These are phyloP conservation scores for Melozone crissalis DNA, from an alignment of 2,113 vertebrate species.

Conservation along the genomic window DNA sequence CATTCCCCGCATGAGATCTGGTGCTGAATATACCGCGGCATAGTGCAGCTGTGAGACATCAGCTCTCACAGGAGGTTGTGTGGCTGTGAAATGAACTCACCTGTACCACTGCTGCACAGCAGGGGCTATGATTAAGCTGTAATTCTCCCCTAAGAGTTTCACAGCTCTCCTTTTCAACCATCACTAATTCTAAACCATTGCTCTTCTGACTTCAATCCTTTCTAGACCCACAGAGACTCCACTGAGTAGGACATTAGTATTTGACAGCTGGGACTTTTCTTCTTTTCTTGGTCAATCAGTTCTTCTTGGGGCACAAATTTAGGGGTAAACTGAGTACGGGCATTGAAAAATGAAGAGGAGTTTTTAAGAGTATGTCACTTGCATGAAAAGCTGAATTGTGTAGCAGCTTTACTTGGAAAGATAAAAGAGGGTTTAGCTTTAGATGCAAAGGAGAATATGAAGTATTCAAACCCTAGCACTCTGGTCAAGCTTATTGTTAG, in stretches of 20 bases:
- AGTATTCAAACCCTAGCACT: conserved; percentile 32
- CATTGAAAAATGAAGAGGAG: not conserved
- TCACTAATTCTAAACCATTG: not conserved
- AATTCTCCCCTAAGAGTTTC: conserved; percentile 45
- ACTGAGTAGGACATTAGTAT: not conserved
- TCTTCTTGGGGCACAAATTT: not conserved
- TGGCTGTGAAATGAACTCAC: conserved; percentile 69
- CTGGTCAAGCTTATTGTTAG: conserved; percentile 69
- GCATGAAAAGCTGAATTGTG: conserved; percentile 55
- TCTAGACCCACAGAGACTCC: not conserved
- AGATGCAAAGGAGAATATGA: conserved; percentile 51
- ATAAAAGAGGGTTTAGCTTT: conserved; percentile 63
- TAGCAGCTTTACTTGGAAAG: conserved; percentile 49
- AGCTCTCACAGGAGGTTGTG: conserved; percentile 27
- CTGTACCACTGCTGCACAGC: conserved; percentile 44
- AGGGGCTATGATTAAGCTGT: conserved; percentile 63
- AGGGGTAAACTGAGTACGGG: not conserved
- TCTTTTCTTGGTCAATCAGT: not conserved
- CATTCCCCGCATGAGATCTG: not conserved
- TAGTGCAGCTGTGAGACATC: not conserved
- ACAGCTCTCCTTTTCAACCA: conserved; percentile 2
- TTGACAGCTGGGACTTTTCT: not conserved
- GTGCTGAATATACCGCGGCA: not conserved
- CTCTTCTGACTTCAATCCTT: conserved; percentile 6
- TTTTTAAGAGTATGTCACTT: not conserved